Evolutionary conservation across 64 coral and sea anemone species (phyloP).

Genomic region (Pocillopora verrucosa): DNA sequence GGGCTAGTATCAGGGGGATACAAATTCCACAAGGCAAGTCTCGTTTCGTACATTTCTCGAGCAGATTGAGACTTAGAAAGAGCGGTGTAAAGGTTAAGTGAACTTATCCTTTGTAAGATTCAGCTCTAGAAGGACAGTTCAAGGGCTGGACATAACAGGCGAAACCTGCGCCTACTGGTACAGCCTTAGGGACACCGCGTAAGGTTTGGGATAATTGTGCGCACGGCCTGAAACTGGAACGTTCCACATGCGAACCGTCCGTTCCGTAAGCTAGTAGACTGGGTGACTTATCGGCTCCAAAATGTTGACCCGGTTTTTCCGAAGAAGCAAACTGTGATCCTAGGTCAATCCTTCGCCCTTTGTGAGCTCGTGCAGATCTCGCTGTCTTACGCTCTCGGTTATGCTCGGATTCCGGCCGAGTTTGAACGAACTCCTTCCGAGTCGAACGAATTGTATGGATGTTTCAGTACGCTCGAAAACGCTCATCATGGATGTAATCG

Average conservation of each 20-base stretch:
- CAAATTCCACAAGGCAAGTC: slow-evolving; percentile 87
- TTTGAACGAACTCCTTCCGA: slow-evolving; percentile 11
- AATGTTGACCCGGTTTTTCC: not conserved
- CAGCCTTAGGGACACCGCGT: slow-evolving; percentile 53
- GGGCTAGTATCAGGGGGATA: slow-evolving; percentile 36
- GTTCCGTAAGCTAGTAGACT: not conserved
- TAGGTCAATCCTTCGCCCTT: slow-evolving; percentile 6
- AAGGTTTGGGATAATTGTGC: slow-evolving; percentile 51
- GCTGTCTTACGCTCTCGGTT: slow-evolving; percentile 3
- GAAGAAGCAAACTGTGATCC: slow-evolving; percentile 5
- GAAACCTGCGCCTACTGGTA: slow-evolving; percentile 82
- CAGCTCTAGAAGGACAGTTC: slow-evolving; percentile 1
- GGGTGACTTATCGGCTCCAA: slow-evolving; percentile 9
- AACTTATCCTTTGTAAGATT: slow-evolving; percentile 36
- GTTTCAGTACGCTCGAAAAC: not conserved
- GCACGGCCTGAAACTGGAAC: slow-evolving; percentile 23
- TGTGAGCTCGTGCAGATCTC: not conserved
- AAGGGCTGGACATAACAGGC: slow-evolving; percentile 59
- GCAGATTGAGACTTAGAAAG: slow-evolving; percentile 75
- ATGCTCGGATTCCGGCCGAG: slow-evolving; percentile 19
- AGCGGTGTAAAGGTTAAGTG: slow-evolving; percentile 18
- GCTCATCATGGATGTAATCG: not conserved
- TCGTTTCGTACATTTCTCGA: slow-evolving; percentile 95
- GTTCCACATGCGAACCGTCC: slow-evolving; percentile 5
- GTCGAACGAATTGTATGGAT: not conserved